Percentiles rank a stretch among this genome's conserved stretches.
Evolutionary conservation across 2,797 vertebrate species (phyloP).

Genomic region (Halcyon smyrnensis): DNA sequence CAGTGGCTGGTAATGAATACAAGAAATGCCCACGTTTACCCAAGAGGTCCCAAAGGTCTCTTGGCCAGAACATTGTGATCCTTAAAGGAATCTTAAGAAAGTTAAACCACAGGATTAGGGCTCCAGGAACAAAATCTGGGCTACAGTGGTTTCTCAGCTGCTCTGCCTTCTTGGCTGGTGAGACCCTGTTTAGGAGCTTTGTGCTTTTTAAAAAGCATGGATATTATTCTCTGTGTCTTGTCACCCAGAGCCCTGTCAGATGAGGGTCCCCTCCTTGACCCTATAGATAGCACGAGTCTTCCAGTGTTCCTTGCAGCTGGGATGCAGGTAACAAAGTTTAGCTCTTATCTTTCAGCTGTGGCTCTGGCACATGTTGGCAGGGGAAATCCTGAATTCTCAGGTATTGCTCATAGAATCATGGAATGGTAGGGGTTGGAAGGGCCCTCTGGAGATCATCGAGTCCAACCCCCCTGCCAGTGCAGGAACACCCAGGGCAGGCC

Average conservation of each 20-base stretch:
- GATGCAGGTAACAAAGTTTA: background rate
- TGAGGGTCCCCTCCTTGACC: background rate
- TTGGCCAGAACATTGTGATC: constrained; percentile 68
- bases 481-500: too few relatives aligned
- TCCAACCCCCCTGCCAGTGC: too few relatives aligned
- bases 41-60: constrained; percentile 67
- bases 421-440: too few relatives aligned
- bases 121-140: constrained; percentile 3
- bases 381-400: background rate
- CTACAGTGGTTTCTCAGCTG: background rate
- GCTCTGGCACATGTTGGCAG: background rate
- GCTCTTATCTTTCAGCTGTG: background rate
- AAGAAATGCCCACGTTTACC: constrained; percentile 72
- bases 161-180: background rate
- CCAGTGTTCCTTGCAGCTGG: background rate
- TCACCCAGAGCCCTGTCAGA: background rate
- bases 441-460: too few relatives aligned
- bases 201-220: background rate
- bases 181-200: background rate
- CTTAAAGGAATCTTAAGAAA: constrained; percentile 48
- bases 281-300: background rate
- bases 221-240: background rate
- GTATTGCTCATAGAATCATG: background rate
- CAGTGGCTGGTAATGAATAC: constrained; percentile 57
- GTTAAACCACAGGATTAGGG: constrained; percentile 11